Base-by-base conservation (phyloP, 2,113 vertebrate genomes). In the Pseudorectes ferrugineus region DNA sequence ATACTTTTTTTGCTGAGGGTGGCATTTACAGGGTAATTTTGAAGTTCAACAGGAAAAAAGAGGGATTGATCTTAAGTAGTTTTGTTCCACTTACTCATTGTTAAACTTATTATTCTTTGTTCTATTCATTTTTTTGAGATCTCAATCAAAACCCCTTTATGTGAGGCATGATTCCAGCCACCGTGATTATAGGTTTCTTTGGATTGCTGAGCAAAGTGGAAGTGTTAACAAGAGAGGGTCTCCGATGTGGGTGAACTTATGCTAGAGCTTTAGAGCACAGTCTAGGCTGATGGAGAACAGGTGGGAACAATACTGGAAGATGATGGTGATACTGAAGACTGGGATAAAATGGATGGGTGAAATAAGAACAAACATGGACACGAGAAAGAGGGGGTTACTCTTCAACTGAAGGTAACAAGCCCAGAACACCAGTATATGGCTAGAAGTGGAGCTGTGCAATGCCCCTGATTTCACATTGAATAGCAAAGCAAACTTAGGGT, bases 21-120 rank as follows among this genome's bases (percentile, higher is more conserved):
- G 63, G 58, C 40, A 92, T 92, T 93, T 93, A 84, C 46, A 89
- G 71, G 38, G 42, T 95, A 97, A 97, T 97, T 97, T 96, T 93
- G 92, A 85, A 96, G 82, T 89, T 92, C 89, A 85, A 26, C 17
- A 63, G 67, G 17, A 91, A 96, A 79, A 97, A 94, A 91, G 21
- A 73, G 70, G 63, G 61, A 94, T 94, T 96, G 96, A 94, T 97
- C 76, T 94, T 83, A 89, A 97, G 62, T 71, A 85, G 61, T 94
- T 97, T 92, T 95, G 55, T 91, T 96, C 89, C 65, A 89, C 85
- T 96, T 80, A 48, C 42, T 95, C 31, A 40, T 94, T 94, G 91
- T 97, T 96, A 97, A 90, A 86, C 14, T 83, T 96, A 85, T 31
- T 97, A 87, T 96, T 97, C 74, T 82, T 85, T 88, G 71, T 93